phyloP scores from a whole-genome alignment of 1,140 invertebrate genomes.

The Vanessa tameamea region DNA sequence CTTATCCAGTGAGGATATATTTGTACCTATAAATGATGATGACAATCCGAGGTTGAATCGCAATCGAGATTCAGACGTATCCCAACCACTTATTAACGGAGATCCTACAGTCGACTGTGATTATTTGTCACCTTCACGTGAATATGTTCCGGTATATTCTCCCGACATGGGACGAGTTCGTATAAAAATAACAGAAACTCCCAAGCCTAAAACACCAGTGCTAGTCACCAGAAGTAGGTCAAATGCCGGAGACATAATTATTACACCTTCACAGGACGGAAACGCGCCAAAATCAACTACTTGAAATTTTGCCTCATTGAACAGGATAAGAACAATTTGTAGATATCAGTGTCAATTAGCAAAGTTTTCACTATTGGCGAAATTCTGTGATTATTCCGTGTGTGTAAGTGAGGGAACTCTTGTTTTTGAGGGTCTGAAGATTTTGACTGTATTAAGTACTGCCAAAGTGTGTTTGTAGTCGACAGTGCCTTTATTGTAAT shows the following conservation, averaged over 20 bases:
- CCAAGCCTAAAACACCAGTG: conserved; percentile 84
- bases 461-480: conserved; percentile 81
- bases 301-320: conserved; percentile 59
- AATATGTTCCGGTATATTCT: conserved; percentile 80
- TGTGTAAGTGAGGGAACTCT: conserved; percentile 52
- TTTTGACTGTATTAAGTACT: conserved; percentile 68
- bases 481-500: conserved; percentile 77
- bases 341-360: conserved; percentile 69
- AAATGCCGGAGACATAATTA: conserved; percentile 83
- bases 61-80: conserved; percentile 67
- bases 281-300: conserved; percentile 68
- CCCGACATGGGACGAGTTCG: conserved; percentile 84
- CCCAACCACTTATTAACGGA: conserved; percentile 71
- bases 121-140: conserved; percentile 71
- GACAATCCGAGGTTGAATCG: conserved; percentile 63
- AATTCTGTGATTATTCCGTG: conserved; percentile 74
- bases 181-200: conserved; percentile 84
- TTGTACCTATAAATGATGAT: conserved; percentile 70
- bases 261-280: conserved; percentile 74
- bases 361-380: conserved; percentile 77
- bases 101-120: conserved; percentile 76
- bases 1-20: conserved; percentile 76
- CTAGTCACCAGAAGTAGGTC: conserved; percentile 83
- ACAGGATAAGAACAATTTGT: conserved; percentile 61
- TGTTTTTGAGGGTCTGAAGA: conserved; percentile 55